Conservation (phyloP, 1,140 invertebrate genomes). For the Leucophenga varia region DNA sequence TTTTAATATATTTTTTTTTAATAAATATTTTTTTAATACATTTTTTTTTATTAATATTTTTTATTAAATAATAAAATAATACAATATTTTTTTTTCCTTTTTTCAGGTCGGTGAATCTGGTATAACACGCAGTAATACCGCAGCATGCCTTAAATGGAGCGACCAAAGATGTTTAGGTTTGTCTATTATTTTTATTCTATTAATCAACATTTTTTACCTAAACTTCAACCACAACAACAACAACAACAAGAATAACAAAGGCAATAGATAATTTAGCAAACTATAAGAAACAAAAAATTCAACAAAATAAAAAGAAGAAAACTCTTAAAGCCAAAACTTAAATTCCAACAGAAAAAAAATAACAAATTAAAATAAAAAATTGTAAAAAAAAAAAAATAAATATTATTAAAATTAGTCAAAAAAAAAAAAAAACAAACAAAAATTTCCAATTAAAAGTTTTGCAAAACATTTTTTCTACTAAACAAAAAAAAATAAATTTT, state of each 20-base stretch:
- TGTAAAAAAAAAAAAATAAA: constrained; percentile 23
- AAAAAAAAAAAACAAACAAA: constrained; percentile 23
- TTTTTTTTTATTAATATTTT: neutral
- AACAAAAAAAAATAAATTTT: constrained; percentile 14
- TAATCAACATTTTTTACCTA: constrained; percentile 41
- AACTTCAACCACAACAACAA: constrained; percentile 41
- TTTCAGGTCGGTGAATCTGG: constrained; percentile 46
- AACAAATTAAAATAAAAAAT: too few relatives aligned
- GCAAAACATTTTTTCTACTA: constrained; percentile 16
- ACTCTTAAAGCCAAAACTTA: neutral
- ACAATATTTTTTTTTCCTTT: neutral
- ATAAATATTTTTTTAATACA: neutral
- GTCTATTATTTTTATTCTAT: constrained; percentile 45
- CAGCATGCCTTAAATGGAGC: constrained; percentile 45
- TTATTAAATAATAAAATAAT: neutral
- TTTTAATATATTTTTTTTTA: too few relatives aligned
- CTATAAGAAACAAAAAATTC: neutral
- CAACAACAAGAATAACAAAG: constrained; percentile 36
- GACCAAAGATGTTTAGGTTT: constrained; percentile 55
- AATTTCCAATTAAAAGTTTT: constrained; percentile 39
- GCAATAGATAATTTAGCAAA: constrained; percentile 44
- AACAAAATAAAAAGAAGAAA: neutral
- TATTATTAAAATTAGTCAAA: constrained; percentile 9
- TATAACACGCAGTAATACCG: constrained; percentile 33
- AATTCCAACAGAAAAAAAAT: constrained; percentile 14